Evolutionary conservation across 2,888 invertebrate species (phyloP).

Genomic region (Lycaena phlaeas): DNA sequence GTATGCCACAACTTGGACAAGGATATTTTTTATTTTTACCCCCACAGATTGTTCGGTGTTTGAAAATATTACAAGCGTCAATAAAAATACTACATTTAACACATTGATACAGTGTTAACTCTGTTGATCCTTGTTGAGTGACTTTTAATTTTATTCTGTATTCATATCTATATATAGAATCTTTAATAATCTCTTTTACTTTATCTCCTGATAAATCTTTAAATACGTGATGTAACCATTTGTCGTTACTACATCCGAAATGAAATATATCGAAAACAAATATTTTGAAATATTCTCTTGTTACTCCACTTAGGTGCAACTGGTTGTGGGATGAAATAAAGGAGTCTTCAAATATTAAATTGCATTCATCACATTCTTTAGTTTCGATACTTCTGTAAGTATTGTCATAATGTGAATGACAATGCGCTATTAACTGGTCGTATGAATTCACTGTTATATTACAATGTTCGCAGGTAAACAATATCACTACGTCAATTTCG

Average conservation of each 20-base stretch:
- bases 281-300: constrained; percentile 19
- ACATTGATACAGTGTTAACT: constrained; percentile 41
- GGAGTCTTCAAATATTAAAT: constrained; percentile 27
- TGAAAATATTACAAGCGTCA: constrained; percentile 29
- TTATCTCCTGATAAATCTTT: constrained; percentile 24
- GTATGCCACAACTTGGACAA: constrained; percentile 37
- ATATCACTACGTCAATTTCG: no score
- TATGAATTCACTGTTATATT: constrained; percentile 33
- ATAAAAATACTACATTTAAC: constrained; percentile 36
- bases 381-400: constrained; percentile 16
- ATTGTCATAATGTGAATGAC: constrained; percentile 37
- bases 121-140: constrained; percentile 32
- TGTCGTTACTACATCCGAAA: constrained; percentile 32
- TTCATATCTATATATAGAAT: constrained; percentile 44
- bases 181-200: constrained; percentile 26
- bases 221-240: constrained; percentile 45
- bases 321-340: constrained; percentile 27
- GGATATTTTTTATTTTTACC: constrained; percentile 27
- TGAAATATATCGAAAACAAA: constrained; percentile 39
- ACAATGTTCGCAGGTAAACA: constrained; percentile 41
- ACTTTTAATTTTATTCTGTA: constrained; percentile 42
- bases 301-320: constrained; percentile 21
- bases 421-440: constrained; percentile 45
- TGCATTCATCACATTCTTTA: constrained; percentile 29
- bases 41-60: constrained; percentile 33